Conservation (phyloP, 2,113 vertebrate species). For the Gambusia holbrooki region DNA sequence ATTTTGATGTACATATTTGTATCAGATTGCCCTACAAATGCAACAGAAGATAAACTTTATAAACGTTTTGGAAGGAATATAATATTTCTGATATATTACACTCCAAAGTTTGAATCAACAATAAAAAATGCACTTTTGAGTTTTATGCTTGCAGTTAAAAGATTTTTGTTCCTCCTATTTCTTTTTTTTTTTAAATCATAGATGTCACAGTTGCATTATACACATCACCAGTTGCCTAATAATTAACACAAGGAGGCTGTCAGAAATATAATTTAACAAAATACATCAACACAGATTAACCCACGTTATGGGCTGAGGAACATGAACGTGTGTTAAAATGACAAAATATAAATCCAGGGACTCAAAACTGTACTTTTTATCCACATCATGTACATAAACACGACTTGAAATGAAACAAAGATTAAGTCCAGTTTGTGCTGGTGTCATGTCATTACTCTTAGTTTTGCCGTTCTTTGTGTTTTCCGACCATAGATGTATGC, state of each 20-base stretch:
- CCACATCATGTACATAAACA: slow-evolving; percentile 35
- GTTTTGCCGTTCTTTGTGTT: slow-evolving; percentile 18
- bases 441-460: slow-evolving; percentile 26
- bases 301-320: neutral
- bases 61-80: slow-evolving; percentile 24
- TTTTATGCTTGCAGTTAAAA: neutral
- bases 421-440: slow-evolving; percentile 36
- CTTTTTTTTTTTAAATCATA: too few relatives aligned
- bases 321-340: neutral
- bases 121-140: slow-evolving; percentile 27
- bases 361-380: slow-evolving; percentile 4
- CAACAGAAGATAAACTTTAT: slow-evolving; percentile 28
- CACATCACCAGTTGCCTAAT: slow-evolving; percentile 14
- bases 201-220: slow-evolving; percentile 3
- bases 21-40: slow-evolving; percentile 9
- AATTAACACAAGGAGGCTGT: slow-evolving; percentile 12
- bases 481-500: slow-evolving; percentile 14
- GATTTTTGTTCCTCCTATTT: neutral
- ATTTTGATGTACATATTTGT: slow-evolving; percentile 13
- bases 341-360: neutral
- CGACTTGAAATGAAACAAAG: neutral
- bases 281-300: slow-evolving; percentile 9
- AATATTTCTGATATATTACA: slow-evolving; percentile 23
- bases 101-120: slow-evolving; percentile 23
- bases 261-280: slow-evolving; percentile 16